A percentile compares a stretch with the other conserved stretches of the same genome.
phyloP scores from a whole-genome alignment of 2,113 vertebrate genomes.

The Podiceps cristatus region DNA sequence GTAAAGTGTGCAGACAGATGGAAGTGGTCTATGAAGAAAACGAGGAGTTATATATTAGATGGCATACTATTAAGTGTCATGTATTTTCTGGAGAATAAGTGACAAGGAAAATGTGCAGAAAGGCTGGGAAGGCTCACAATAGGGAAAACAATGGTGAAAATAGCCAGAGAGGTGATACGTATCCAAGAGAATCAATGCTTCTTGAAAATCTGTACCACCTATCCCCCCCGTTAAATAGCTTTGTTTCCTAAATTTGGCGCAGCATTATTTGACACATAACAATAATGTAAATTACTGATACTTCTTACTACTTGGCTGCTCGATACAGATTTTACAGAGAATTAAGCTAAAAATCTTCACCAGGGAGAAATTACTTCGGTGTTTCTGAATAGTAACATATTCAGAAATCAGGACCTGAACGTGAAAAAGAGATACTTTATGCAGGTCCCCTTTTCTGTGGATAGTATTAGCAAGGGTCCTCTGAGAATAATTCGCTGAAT shows the following conservation, averaged over 20 bases:
- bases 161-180: neutral
- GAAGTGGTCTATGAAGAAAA: neutral
- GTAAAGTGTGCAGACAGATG: neutral
- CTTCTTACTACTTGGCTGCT: neutral
- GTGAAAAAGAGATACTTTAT: neutral
- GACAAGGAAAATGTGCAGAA: neutral
- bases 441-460: neutral
- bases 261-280: neutral
- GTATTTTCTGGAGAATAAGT: neutral
- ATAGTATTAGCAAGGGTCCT: neutral
- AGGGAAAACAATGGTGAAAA: neutral
- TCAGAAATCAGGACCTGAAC: neutral
- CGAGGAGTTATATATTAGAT: neutral
- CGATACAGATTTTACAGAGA: constrained; percentile 20
- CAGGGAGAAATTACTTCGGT: neutral
- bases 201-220: neutral
- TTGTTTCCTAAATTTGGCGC: neutral
- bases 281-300: constrained; percentile 5
- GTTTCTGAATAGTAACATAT: constrained; percentile 1
- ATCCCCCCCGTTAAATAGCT: neutral
- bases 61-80: neutral
- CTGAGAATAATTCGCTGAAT: neutral
- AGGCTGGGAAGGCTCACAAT: neutral
- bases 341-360: constrained; percentile 11
- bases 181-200: neutral